Base-by-base conservation (phyloP, 2,888 invertebrate species). In the Phymatocera aterrima region DNA sequence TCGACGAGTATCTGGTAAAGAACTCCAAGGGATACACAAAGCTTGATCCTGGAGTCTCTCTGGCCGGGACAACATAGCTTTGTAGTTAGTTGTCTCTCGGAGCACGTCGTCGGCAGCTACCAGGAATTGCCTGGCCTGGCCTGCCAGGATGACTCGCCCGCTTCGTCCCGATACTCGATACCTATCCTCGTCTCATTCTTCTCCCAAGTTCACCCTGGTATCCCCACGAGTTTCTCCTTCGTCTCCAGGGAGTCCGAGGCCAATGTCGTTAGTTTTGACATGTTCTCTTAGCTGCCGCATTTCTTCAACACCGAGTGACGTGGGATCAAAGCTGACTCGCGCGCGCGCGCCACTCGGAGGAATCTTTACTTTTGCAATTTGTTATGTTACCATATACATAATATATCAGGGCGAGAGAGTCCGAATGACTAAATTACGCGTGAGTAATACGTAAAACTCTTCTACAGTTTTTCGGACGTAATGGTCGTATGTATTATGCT, bases 21-120 rank as follows among this genome's bases (percentile, higher is more conserved):
- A 51, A 72, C 51, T 72, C 8, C 51, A 10, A 34, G 72, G 34
- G 37, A 51, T 24, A 81, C 82, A 83, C 83, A 82, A 83, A 81
- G 84, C 84, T 82, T 84, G 83, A 86, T 84, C 82, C 57, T 28
- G 40, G 5, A 28, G 85, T 83, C 82, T 80, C 82, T 84, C 84
- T 85, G 82, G 83, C 82, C 84, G 82, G 84, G 87, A 87, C 85
- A 81, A 83, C 84, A 84, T 85, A 85, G 85, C 84, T 84, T 83
- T 82, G 84, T 82, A 83, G 85, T 86, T 89, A 87, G 87, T 90
- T 90, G 88, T 88, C 87, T 90, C 85, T 85, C 89, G 85, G 87
- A 85, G 87, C 90, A 90, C 90, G 89, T 90, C 87, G 83, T 84
- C 82, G 84, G 82, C 80, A 83, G 81, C 83, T 88, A 90, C 89